Base-by-base conservation (phyloP, 2,113 vertebrate species). In the Hyaena hyaena region DNA sequence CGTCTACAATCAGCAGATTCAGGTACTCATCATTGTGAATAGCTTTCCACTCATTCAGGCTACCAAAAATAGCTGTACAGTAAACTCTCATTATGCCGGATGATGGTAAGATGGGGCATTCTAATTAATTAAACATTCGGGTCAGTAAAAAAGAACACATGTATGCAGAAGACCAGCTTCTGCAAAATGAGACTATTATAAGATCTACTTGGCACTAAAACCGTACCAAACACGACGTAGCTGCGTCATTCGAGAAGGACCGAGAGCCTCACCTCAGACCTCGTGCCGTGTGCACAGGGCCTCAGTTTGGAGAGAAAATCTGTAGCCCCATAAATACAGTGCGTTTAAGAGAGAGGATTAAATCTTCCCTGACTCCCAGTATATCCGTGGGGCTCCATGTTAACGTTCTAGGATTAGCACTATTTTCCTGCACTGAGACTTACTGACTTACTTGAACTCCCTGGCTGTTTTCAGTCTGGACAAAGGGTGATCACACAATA, bases 1-100 rank as follows among this genome's bases (percentile, higher is more conserved):
- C 6, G 68, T 48, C 92, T 65, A 96, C 97, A 98, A 98, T 98
- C 98, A 98, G 96, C 93, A n/a, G 76, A 88, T 39, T 77, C 89
- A 90, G 94, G 73, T 76, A 10, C 96, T 97, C 95, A 91, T 94
- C 95, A 66, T 5, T 1, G 90, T 31, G n/a, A 68, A 74, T 58
- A 39, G 93, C 91, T 91, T 58, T 28, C 95, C 94, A 53, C 61
- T 3, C n/a, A 39, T 3, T 39, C 94, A 68, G 84, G 31, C 86
- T 8, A 39, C 90, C 96, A 35, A 53, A 95, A 95, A 95, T 91
- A 98, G 96, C 96, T 35, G 90, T 83, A 58, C 83, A 31, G 84
- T 55, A 80, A 95, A 74, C 93, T 82, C 66, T 91, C 91, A 79
- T 92, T 94, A 83, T 90, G 96, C 93, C 63, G 61, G n/a, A 86